Percentiles rank a stretch among this genome's conserved stretches.
These are phyloP conservation scores for Resseliella maxima DNA, from an alignment of 2,888 invertebrate species.

Conservation along the genomic window DNA sequence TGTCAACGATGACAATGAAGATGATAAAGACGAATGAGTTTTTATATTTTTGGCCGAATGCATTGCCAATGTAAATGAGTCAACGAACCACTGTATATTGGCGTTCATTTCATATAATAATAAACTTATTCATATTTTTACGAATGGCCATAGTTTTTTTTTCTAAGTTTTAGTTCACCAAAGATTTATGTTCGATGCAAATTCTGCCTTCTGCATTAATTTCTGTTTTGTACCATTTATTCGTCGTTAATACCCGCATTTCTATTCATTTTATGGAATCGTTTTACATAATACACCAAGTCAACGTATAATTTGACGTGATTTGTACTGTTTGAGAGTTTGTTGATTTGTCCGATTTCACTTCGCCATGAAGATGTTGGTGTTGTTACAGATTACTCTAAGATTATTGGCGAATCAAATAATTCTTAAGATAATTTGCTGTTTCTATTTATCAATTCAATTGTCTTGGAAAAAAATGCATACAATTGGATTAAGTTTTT, in stretches of 20 bases:
- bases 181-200: constrained; percentile 7
- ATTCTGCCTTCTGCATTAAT: not conserved
- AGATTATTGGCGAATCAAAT: constrained; percentile 38
- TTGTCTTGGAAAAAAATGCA: constrained; percentile 7
- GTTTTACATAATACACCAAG: constrained; percentile 26
- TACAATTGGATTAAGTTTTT: constrained; percentile 26
- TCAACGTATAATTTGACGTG: constrained; percentile 21
- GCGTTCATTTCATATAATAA: not conserved
- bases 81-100: not conserved
- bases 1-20: constrained; percentile 23
- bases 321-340: not conserved
- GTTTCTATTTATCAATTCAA: constrained; percentile 17
- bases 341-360: not conserved
- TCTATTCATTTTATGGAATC: constrained; percentile 27
- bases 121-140: constrained; percentile 9
- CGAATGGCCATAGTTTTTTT: not conserved
- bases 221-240: not conserved
- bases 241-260: not conserved
- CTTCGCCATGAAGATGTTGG: not conserved
- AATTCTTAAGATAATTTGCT: constrained; percentile 19
- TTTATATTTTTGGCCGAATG: not conserved
- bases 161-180: not conserved
- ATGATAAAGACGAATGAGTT: constrained; percentile 23
- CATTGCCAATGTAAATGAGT: not conserved
- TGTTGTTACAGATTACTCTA: not conserved